Evolutionary conservation across 2,113 vertebrate genomes (phyloP).

Genomic region (Lathamus discolor): DNA sequence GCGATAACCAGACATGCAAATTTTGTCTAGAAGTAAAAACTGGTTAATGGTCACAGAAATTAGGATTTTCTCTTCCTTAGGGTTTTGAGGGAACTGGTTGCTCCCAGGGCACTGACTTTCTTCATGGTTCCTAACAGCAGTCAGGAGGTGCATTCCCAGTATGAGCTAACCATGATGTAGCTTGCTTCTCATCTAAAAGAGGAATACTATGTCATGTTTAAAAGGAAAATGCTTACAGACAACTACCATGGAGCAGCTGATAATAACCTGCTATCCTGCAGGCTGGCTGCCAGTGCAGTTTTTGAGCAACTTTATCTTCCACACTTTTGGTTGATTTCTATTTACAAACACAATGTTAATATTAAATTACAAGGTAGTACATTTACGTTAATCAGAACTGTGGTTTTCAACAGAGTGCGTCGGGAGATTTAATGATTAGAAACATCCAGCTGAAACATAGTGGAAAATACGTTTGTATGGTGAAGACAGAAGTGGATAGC

Average conservation of each 20-base stretch:
- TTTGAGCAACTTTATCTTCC: background rate
- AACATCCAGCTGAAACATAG: conserved; percentile 93
- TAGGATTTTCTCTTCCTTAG: background rate
- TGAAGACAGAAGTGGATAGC: conserved; percentile 90
- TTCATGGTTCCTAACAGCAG: background rate
- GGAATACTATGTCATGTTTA: rapidly evolving
- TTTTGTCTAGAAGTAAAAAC: background rate
- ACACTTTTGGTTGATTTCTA: rapidly evolving
- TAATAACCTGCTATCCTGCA: background rate
- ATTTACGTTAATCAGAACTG: background rate
- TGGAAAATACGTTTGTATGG: conserved; percentile 89
- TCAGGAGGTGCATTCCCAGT: background rate
- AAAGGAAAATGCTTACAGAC: background rate
- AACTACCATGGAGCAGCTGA: background rate
- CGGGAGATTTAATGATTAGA: conserved; percentile 93
- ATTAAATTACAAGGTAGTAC: background rate
- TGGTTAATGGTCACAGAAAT: background rate
- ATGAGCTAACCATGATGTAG: rapidly evolving
- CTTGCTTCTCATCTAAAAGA: background rate
- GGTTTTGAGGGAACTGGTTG: background rate
- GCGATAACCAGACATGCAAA: background rate
- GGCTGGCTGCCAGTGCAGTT: background rate
- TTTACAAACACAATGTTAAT: background rate
- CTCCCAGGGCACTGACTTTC: background rate
- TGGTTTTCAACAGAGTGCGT: conserved; percentile 76